Evolutionary conservation across 2,113 vertebrate genomes (phyloP).

Genomic region (Motacilla tschutschensis): DNA sequence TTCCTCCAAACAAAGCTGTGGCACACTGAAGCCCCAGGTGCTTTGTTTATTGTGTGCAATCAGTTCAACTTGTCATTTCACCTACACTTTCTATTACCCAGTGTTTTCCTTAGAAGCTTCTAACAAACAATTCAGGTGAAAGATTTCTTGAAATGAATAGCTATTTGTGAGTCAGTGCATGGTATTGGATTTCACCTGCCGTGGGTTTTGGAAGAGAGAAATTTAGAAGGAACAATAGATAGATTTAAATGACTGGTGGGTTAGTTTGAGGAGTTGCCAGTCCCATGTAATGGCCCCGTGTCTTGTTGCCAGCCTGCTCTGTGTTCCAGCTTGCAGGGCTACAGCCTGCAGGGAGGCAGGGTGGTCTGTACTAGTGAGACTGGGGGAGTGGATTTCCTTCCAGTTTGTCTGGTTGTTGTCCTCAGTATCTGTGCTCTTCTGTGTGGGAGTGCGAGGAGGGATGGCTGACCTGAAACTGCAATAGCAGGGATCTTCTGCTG

Average conservation of each 20-base stretch:
- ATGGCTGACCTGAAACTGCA: not conserved
- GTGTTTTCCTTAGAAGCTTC: conserved; percentile 8
- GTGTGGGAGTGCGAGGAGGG: not conserved
- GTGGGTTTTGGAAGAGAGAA: not conserved
- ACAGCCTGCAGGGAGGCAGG: not conserved
- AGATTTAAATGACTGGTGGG: not conserved
- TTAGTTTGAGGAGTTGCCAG: not conserved
- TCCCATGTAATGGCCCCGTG: too few species aligned
- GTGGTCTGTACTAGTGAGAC: not conserved
- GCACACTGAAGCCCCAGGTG: not conserved
- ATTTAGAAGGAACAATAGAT: not conserved
- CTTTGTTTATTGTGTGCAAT: not conserved
- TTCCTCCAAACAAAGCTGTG: not conserved
- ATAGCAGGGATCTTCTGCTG: not conserved
- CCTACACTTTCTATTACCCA: not conserved
- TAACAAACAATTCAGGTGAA: not conserved
- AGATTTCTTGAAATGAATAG: conserved; percentile 4
- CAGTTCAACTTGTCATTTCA: conserved; percentile 17
- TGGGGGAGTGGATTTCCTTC: not conserved
- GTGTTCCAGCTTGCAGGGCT: not conserved
- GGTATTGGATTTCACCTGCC: conserved; percentile 15
- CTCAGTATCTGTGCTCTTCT: not conserved
- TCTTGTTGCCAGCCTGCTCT: not conserved
- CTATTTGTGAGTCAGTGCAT: not conserved
- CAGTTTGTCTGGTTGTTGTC: not conserved